phyloP scores from a whole-genome alignment of 2,888 invertebrate species.

The Callosobruchus maculatus region DNA sequence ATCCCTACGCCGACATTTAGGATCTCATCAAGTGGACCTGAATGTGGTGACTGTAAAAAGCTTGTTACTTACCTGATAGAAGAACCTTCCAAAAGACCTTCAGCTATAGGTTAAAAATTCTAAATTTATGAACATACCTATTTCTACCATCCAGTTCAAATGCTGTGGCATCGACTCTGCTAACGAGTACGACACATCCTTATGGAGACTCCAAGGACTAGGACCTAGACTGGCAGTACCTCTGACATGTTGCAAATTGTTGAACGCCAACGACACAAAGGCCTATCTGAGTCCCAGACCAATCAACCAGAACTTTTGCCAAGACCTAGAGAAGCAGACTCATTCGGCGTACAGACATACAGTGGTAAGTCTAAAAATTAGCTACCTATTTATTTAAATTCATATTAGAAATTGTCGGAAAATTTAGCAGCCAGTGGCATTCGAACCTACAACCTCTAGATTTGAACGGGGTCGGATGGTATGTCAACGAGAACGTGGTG shows the following conservation, averaged over 20 bases:
- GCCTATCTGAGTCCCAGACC: conserved; percentile 75
- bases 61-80: too few species aligned
- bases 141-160: conserved; percentile 56
- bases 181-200: conserved; percentile 75
- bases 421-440: too few species aligned
- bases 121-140: background rate
- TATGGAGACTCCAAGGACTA: conserved; percentile 73
- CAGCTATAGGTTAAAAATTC: too few species aligned
- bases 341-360: conserved; percentile 59
- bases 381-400: too few species aligned
- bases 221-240: conserved; percentile 55
- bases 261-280: conserved; percentile 53
- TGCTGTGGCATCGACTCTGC: conserved; percentile 79
- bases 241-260: conserved; percentile 56
- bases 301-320: conserved; percentile 67
- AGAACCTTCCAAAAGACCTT: too few species aligned
- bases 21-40: too few species aligned
- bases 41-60: too few species aligned
- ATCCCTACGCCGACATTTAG: too few species aligned
- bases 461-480: too few species aligned
- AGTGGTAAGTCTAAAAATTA: conserved; percentile 48
- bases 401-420: too few species aligned
- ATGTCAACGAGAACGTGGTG: too few species aligned
- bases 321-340: conserved; percentile 58
- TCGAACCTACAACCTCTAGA: too few species aligned